phyloP scores from a whole-genome alignment of 2,888 invertebrate species.

The Apantesis nais region DNA sequence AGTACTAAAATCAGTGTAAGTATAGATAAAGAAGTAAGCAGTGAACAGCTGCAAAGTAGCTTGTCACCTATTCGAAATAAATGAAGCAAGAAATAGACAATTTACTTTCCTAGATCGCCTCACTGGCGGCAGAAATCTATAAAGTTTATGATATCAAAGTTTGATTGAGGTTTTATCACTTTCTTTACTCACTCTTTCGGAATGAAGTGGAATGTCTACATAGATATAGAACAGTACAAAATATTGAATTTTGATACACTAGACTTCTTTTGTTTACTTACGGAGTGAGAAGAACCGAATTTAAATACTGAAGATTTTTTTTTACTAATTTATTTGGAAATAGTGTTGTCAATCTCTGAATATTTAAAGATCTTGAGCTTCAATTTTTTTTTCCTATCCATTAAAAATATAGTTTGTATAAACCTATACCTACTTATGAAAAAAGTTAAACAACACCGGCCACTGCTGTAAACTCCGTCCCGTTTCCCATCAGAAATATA shows the following conservation, averaged over 20 bases:
- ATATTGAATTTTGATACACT: background rate
- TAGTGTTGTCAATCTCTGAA: no score
- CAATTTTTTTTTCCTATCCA: no score
- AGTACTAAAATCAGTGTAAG: background rate
- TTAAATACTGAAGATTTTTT: no score
- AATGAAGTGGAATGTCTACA: constrained; percentile 22
- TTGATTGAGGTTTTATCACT: background rate
- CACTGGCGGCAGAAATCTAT: background rate
- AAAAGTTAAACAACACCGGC: no score
- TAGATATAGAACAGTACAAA: background rate
- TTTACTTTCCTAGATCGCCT: constrained; percentile 2
- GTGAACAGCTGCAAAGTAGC: background rate
- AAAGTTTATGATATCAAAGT: constrained; percentile 1
- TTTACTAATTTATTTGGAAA: no score
- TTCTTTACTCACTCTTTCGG: constrained; percentile 20
- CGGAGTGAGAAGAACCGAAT: background rate
- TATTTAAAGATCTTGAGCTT: no score
- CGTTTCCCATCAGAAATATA: background rate
- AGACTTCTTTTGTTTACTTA: background rate
- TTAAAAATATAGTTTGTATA: no score
- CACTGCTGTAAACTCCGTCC: background rate
- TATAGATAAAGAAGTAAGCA: background rate
- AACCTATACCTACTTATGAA: no score
- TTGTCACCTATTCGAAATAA: background rate
- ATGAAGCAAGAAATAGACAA: constrained; percentile 2